Evolutionary conservation across 2,888 invertebrate species (phyloP).

Genomic region (Heteromyza rotundicornis): DNA sequence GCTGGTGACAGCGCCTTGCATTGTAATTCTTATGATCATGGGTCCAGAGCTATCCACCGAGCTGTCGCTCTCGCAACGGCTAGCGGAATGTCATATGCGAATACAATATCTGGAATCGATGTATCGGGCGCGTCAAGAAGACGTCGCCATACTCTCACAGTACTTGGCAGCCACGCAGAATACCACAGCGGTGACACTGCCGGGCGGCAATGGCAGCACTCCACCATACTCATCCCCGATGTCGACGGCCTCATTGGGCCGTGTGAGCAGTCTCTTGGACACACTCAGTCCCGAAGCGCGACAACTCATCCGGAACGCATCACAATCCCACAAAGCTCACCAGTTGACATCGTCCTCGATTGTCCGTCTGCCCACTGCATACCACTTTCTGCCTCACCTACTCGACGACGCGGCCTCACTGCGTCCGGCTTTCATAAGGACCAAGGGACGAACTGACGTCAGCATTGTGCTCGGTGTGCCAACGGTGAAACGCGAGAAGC

Average conservation of each 20-base stretch:
- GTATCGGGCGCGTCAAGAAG: constrained; percentile 78
- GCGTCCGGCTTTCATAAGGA: constrained; percentile 78
- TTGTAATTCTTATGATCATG: constrained; percentile 59
- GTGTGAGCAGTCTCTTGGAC: constrained; percentile 51
- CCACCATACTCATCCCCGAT: constrained; percentile 26
- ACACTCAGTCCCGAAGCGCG: constrained; percentile 63
- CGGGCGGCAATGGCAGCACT: constrained; percentile 15
- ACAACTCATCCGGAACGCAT: constrained; percentile 63
- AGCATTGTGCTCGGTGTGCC: constrained; percentile 85
- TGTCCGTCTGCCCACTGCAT: constrained; percentile 78
- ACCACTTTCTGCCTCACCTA: constrained; percentile 86
- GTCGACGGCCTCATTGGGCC: constrained; percentile 11
- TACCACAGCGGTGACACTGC: constrained; percentile 25
- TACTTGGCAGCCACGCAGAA: constrained; percentile 66
- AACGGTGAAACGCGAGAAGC: constrained; percentile 86
- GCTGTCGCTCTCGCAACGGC: constrained; percentile 70
- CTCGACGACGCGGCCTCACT: constrained; percentile 78
- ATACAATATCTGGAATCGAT: constrained; percentile 80
- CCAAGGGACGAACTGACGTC: constrained; percentile 75
- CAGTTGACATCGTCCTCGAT: constrained; percentile 61
- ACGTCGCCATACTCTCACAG: constrained; percentile 73
- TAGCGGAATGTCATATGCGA: constrained; percentile 79
- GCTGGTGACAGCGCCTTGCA: constrained; percentile 67
- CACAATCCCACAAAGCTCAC: constrained; percentile 54
- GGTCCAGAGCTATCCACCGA: constrained; percentile 70